Evolutionary conservation across 2,113 vertebrate genomes (phyloP).

Genomic region (Sinocyclocheilus anophthalmus): DNA sequence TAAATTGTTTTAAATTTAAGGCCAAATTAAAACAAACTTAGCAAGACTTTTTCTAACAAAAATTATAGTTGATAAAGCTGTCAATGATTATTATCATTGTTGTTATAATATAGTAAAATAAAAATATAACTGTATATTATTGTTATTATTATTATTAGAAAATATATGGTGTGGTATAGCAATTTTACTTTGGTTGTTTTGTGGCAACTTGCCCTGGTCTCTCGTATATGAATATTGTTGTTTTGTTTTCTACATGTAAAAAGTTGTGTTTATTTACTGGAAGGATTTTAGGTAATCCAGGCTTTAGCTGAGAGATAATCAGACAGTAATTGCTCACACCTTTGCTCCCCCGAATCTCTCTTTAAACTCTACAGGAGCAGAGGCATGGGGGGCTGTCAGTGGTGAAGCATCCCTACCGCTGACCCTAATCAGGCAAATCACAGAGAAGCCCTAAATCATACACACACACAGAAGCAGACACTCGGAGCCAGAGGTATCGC

Average conservation of each 20-base stretch:
- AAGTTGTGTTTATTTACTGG: slow-evolving; percentile 21
- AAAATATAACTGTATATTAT: not conserved
- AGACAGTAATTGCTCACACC: slow-evolving; percentile 33
- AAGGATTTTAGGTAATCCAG: slow-evolving; percentile 1
- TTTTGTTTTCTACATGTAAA: not conserved
- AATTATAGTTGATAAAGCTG: not conserved
- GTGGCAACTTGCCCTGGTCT: too few species aligned
- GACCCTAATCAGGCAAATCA: slow-evolving; percentile 57
- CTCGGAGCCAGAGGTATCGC: slow-evolving; percentile 59
- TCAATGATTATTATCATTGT: not conserved
- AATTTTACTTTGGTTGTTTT: too few species aligned
- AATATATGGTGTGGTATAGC: too few species aligned
- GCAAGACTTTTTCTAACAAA: not conserved
- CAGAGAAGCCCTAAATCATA: slow-evolving; percentile 56
- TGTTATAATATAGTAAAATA: not conserved
- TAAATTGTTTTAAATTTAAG: not conserved
- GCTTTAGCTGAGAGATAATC: slow-evolving; percentile 24
- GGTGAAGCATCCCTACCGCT: slow-evolving; percentile 35
- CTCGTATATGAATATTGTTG: not conserved
- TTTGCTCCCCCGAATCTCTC: not conserved
- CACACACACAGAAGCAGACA: slow-evolving; percentile 52
- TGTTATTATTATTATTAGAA: too few species aligned
- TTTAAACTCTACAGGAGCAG: slow-evolving; percentile 46
- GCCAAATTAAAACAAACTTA: too few species aligned
- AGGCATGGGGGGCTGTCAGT: slow-evolving; percentile 23